These are phyloP conservation scores for Thripadectes ignobilis DNA, from an alignment of 2,797 vertebrate genomes.

Conservation along the genomic window DNA sequence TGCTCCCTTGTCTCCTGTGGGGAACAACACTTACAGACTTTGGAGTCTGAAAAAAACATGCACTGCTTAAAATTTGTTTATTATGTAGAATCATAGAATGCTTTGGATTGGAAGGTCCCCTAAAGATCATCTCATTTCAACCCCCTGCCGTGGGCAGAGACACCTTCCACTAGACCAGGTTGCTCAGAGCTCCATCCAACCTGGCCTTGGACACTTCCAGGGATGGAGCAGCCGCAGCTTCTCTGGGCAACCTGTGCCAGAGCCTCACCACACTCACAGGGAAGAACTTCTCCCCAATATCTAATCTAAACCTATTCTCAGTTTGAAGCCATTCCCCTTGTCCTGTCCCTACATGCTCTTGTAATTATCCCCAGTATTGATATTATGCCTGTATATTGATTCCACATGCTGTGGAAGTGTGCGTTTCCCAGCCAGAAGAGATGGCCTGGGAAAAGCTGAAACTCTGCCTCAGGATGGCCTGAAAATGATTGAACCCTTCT, in stretches of 20 bases:
- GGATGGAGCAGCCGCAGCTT: background rate
- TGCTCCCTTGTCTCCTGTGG: background rate
- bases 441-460: background rate
- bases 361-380: background rate
- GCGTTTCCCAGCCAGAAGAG: background rate
- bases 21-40: background rate
- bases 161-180: background rate
- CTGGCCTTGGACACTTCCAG: background rate
- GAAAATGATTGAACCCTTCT: background rate
- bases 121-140: background rate
- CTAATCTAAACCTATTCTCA: background rate
- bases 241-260: background rate
- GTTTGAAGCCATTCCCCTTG: background rate
- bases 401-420: background rate
- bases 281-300: background rate
- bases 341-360: background rate
- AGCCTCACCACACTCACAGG: background rate
- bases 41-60: background rate
- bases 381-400: background rate
- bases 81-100: background rate
- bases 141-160: background rate
- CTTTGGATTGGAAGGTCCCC: background rate
- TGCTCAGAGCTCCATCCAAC: accelerated
- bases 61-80: background rate
- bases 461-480: background rate